A percentile compares a stretch with the other conserved stretches of the same genome.
Evolutionary conservation across 1,140 invertebrate species (phyloP).

Genomic region (Hetaerina americana): DNA sequence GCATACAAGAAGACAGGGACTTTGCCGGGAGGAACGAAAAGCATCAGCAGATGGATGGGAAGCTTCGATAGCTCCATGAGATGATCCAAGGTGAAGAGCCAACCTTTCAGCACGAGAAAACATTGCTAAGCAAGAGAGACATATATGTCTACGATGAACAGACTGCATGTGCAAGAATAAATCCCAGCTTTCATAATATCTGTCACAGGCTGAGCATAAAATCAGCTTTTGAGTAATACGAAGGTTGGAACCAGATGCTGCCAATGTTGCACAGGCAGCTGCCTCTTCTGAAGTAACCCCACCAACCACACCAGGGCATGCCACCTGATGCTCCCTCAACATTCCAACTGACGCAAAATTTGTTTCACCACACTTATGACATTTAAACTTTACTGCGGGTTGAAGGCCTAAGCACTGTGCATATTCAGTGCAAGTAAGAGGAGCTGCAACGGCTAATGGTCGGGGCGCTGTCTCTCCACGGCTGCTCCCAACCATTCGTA

Average conservation of each 20-base stretch:
- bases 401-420: neutral
- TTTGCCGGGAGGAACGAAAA: slow-evolving; percentile 46
- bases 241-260: neutral
- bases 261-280: neutral
- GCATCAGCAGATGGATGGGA: slow-evolving; percentile 46
- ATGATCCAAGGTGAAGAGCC: slow-evolving; percentile 54
- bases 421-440: neutral
- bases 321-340: neutral
- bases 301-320: neutral
- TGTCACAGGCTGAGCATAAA: neutral
- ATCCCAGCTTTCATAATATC: neutral
- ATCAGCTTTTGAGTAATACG: neutral
- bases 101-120: slow-evolving; percentile 64
- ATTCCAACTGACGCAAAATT: neutral
- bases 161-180: neutral
- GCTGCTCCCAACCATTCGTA: neutral
- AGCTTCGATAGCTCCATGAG: slow-evolving; percentile 55
- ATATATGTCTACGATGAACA: slow-evolving; percentile 59
- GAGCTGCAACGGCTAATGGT: neutral
- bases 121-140: slow-evolving; percentile 62
- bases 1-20: slow-evolving; percentile 58
- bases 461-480: neutral
- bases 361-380: neutral
- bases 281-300: neutral
- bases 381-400: neutral